Evolutionary conservation across 2,888 invertebrate genomes (phyloP).

Genomic region (Oscheius onirici): DNA sequence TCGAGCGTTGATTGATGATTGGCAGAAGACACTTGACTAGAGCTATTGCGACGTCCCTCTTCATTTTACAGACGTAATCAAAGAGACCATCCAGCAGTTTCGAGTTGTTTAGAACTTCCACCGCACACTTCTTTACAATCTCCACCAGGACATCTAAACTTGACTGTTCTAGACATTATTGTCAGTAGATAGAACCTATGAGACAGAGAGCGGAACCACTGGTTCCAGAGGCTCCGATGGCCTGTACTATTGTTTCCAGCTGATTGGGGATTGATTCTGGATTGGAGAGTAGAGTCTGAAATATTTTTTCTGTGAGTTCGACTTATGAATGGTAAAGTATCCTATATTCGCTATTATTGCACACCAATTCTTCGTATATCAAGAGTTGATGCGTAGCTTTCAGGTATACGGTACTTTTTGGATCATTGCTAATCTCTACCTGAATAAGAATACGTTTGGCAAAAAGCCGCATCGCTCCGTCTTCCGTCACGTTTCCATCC

Average conservation of each 20-base stretch:
- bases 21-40: constrained; percentile 60
- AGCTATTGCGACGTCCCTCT: constrained; percentile 54
- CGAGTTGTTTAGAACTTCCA: constrained; percentile 55
- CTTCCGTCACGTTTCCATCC: constrained; percentile 47
- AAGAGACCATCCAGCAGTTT: constrained; percentile 48
- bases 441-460: constrained; percentile 35
- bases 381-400: too few relatives aligned
- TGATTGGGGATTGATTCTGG: constrained; percentile 35
- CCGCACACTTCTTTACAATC: constrained; percentile 46
- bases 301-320: not conserved
- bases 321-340: too few relatives aligned
- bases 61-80: constrained; percentile 51
- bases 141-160: constrained; percentile 49
- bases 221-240: constrained; percentile 42
- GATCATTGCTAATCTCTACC: not conserved
- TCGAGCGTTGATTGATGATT: constrained; percentile 55
- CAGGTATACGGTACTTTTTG: too few relatives aligned
- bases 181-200: constrained; percentile 34
- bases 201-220: constrained; percentile 50
- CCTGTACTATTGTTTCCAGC: constrained; percentile 42
- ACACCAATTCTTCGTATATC: too few relatives aligned
- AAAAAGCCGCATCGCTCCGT: constrained; percentile 42
- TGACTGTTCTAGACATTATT: not conserved
- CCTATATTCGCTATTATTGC: too few relatives aligned
- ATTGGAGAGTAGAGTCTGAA: constrained; percentile 16